Percentiles rank a stretch among this genome's conserved stretches.
Evolutionary conservation across 2,797 vertebrate genomes (phyloP).

Genomic region (Clamator glandarius): DNA sequence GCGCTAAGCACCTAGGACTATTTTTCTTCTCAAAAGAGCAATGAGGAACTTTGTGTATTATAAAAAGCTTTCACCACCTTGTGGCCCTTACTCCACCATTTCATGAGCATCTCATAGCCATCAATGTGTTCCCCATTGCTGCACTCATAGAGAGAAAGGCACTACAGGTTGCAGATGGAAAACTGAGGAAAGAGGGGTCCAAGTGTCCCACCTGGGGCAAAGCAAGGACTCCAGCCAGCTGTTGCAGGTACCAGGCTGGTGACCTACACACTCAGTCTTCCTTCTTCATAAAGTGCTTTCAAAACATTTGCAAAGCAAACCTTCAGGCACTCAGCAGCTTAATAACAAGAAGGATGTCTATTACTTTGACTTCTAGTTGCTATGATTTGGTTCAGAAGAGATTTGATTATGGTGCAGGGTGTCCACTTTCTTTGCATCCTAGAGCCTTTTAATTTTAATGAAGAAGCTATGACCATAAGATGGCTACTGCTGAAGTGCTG

Average conservation of each 20-base stretch:
- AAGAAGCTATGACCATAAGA: neutral
- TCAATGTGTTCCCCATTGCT: neutral
- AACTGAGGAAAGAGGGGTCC: neutral
- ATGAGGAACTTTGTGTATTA: neutral
- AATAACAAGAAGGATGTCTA: neutral
- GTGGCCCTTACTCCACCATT: neutral
- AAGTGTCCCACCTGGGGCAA: neutral
- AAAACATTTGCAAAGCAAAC: neutral
- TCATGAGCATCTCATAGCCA: fast-evolving
- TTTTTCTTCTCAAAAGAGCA: neutral
- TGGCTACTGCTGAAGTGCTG: neutral
- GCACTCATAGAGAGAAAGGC: neutral
- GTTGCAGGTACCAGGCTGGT: neutral
- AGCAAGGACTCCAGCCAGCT: neutral
- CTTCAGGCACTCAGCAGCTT: neutral
- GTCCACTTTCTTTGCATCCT: neutral
- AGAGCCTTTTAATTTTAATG: neutral
- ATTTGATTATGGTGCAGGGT: neutral
- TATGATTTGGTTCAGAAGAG: neutral
- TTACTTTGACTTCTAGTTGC: neutral
- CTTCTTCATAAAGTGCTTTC: neutral
- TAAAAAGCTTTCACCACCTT: neutral
- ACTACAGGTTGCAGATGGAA: neutral
- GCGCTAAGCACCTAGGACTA: neutral
- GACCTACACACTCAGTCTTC: neutral